Evolutionary conservation across 1,140 invertebrate genomes (phyloP), one percentile per base, ranked within the genome.

Genomic region (Steinernema khuongi): DNA sequence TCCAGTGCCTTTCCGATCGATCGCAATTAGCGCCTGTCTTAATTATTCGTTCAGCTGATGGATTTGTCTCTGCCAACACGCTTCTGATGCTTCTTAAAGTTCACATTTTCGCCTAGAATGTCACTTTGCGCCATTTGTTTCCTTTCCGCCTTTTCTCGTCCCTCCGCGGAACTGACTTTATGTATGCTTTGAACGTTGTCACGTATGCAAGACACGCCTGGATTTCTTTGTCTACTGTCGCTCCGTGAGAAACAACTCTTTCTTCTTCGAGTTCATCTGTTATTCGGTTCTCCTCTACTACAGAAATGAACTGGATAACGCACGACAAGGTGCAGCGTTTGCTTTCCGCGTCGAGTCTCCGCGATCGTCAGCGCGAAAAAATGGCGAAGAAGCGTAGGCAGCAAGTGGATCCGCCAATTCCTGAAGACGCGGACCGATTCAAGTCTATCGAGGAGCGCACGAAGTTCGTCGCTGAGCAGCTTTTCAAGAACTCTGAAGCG

Each of bases 1-100:
- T 60, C 26, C 50, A 60, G 4, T 17, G 11, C 14, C 4, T 22
- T 22, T 17, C 26, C 50, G 50, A 60, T 60, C 50, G 50, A 11
- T 11, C 50, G 50, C 14, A 60, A 60, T 60, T 60, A 60, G 50
- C 50, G 50, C 22, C 2, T 60, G 50, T 22, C 7, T 60, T 60
- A 60, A 60, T 60, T 60, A 60, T 60, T 60, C 50, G 26, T 60
- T 60, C 26, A n/a, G 14, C 50, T 60, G 26, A 60, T 60, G 26
- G 50, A 60, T 60, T 60, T 22, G 11, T 60, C 7, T 11, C 2
- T 60, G 14, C 50, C 11, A 11, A n/a, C n/a, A n/a, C 19, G 50
- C 7, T n/a, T 60, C 2, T 60, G 36, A 7, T n/a, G 7, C n/a
- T n/a, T 41, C 36, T 60, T n/a, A n/a, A n/a, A n/a, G n/a, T n/a